Evolutionary conservation across 2,113 vertebrate species (phyloP).

Genomic region (Ceyx cyanopectus): DNA sequence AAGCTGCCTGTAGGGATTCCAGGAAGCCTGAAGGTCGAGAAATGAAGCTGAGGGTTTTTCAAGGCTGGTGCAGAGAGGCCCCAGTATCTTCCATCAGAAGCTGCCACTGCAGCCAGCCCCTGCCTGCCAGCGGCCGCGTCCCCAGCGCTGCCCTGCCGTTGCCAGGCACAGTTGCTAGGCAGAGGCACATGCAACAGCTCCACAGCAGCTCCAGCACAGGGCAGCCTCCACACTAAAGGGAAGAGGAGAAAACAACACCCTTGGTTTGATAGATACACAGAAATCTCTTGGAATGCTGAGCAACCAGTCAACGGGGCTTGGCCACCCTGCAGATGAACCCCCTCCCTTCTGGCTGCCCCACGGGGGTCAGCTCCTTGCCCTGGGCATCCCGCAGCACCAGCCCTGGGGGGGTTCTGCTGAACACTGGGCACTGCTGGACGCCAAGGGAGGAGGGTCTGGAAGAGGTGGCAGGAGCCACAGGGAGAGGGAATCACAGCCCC

Average conservation of each 20-base stretch:
- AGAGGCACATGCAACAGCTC: slow-evolving; percentile 18
- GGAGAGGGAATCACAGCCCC: neutral
- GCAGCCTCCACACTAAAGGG: neutral
- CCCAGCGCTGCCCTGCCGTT: neutral
- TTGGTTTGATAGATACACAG: accelerated
- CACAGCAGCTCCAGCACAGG: neutral
- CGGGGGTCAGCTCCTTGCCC: neutral
- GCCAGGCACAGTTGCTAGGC: slow-evolving; percentile 67
- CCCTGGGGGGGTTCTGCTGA: neutral
- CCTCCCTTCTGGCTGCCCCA: accelerated
- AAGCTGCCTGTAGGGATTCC: neutral
- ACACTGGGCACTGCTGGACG: neutral
- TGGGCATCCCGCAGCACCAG: neutral
- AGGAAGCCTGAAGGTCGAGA: neutral
- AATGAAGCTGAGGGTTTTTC: neutral
- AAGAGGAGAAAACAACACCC: neutral
- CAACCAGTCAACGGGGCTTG: neutral
- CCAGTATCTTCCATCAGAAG: neutral
- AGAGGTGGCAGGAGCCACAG: neutral
- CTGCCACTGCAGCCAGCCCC: slow-evolving; percentile 5
- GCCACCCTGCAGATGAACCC: accelerated
- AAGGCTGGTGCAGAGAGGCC: neutral
- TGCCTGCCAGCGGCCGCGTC: neutral
- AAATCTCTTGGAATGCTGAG: neutral
- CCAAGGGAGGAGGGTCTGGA: neutral